These are phyloP conservation scores for Bostrychus sinensis DNA, from an alignment of 2,113 vertebrate species.

Conservation along the genomic window DNA sequence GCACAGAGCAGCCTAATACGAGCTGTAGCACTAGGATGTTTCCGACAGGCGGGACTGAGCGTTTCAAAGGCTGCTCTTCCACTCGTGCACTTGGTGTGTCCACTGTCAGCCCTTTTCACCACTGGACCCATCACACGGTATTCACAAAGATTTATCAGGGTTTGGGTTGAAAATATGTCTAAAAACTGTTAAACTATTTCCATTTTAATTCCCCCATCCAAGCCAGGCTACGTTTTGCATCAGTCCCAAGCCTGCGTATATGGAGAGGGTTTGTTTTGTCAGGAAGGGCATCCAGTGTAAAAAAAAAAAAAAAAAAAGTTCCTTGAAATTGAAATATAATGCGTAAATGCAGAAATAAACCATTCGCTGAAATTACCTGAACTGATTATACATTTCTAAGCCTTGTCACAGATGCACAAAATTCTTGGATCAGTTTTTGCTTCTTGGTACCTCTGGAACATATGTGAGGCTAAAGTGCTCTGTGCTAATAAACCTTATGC, in stretches of 20 bases:
- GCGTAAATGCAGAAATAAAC: too few species aligned
- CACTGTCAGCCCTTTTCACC: constrained; percentile 59
- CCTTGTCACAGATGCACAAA: too few species aligned
- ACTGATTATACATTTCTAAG: too few species aligned
- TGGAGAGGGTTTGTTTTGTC: too few species aligned
- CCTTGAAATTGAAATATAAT: too few species aligned
- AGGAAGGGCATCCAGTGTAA: too few species aligned
- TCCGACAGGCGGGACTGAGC: constrained; percentile 45
- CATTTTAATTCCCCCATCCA: background rate
- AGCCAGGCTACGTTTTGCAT: background rate
- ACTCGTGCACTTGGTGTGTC: constrained; percentile 57
- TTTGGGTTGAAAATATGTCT: too few species aligned
- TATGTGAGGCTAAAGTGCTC: constrained; percentile 2
- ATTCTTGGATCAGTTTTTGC: too few species aligned
- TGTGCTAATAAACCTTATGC: constrained; percentile 15
- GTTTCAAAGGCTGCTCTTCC: constrained; percentile 53
- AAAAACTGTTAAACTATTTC: too few species aligned
- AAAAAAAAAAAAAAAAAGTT: too few species aligned
- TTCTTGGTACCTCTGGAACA: constrained; percentile 17
- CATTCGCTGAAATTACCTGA: too few species aligned
- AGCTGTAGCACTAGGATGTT: constrained; percentile 54
- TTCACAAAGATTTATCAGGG: background rate
- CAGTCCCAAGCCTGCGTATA: background rate
- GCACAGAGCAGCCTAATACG: constrained; percentile 26
- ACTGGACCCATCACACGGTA: constrained; percentile 47